phyloP scores from a whole-genome alignment of 2,888 invertebrate species.

The Pasiphila rectangulata region DNA sequence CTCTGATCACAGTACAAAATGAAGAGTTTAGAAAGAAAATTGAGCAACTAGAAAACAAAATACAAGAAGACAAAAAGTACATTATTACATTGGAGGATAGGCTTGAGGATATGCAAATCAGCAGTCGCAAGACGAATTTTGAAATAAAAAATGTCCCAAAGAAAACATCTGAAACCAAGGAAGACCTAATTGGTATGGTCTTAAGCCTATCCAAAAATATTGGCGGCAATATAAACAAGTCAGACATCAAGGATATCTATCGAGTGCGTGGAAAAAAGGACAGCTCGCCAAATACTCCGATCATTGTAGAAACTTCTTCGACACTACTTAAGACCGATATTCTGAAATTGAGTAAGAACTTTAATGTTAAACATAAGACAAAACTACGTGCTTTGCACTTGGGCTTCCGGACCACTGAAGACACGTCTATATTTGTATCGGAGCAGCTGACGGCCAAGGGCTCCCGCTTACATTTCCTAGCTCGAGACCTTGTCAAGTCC shows the following conservation, averaged over 20 bases:
- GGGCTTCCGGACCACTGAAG: neutral
- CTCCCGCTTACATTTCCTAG: neutral
- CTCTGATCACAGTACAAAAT: neutral
- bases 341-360: neutral
- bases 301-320: neutral
- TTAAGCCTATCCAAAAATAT: neutral
- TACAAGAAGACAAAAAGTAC: neutral
- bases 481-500: conserved; percentile 1
- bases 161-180: neutral
- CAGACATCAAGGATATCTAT: neutral
- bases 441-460: conserved; percentile 3
- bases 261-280: conserved; percentile 1
- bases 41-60: neutral
- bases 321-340: conserved; percentile 1
- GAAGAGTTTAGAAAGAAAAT: conserved; percentile 4
- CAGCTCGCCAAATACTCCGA: neutral
- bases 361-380: neutral
- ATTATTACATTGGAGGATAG: too few species aligned
- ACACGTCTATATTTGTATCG: neutral
- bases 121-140: neutral
- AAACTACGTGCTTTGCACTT: conserved; percentile 1
- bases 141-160: conserved; percentile 6
- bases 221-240: neutral
- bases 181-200: neutral
- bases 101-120: neutral